A percentile compares a stretch with the other conserved stretches of the same genome.
These are phyloP conservation scores for Amblyjoppa fuscipennis DNA, from an alignment of 2,888 invertebrate species.

Conservation along the genomic window DNA sequence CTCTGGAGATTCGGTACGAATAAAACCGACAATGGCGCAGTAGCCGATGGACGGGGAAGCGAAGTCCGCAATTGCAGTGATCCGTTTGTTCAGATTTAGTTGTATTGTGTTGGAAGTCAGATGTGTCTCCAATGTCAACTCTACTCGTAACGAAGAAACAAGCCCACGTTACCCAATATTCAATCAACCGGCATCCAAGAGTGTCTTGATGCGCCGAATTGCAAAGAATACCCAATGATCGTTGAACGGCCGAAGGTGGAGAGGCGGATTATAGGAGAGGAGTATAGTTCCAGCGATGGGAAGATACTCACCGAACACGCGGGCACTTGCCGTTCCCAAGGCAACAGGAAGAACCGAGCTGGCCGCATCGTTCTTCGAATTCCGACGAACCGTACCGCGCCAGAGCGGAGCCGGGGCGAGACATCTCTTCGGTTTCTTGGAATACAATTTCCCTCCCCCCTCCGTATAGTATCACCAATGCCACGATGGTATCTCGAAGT, in stretches of 20 bases:
- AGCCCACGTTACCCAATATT: neutral
- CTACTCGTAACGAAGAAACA: neutral
- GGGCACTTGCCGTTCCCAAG: constrained; percentile 40
- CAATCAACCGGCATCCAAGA: constrained; percentile 1
- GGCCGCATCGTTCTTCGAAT: constrained; percentile 64
- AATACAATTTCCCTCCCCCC: constrained; percentile 56
- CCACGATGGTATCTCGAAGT: constrained; percentile 51
- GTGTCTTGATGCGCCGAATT: neutral
- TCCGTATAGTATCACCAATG: constrained; percentile 39
- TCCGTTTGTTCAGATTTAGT: neutral
- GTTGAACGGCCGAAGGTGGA: constrained; percentile 52
- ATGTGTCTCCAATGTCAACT: neutral
- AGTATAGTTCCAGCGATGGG: constrained; percentile 17
- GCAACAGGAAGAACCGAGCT: constrained; percentile 34
- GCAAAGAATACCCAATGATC: constrained; percentile 43
- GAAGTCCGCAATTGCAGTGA: constrained; percentile 31
- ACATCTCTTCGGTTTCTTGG: constrained; percentile 52
- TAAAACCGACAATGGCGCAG: neutral
- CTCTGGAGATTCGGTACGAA: constrained; percentile 17
- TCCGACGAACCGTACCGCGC: constrained; percentile 58
- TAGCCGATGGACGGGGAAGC: neutral
- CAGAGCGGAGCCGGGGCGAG: constrained; percentile 31
- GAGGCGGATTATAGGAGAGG: constrained; percentile 4
- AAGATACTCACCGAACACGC: constrained; percentile 46
- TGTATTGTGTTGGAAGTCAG: neutral